Evolutionary conservation across 1,140 invertebrate species (phyloP).

Genomic region (Dendroctonus valens): DNA sequence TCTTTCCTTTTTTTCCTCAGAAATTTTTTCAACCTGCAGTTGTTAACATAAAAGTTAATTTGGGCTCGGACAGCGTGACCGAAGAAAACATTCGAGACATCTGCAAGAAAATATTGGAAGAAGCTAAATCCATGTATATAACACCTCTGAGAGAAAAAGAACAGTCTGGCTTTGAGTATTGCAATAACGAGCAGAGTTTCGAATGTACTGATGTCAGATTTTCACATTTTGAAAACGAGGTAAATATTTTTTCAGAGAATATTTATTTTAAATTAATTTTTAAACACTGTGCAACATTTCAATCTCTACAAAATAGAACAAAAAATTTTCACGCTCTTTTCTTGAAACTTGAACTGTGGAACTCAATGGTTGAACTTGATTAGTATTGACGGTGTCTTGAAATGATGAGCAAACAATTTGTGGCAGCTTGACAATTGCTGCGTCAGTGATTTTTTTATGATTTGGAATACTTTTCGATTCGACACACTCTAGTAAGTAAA

Average conservation of each 20-base stretch:
- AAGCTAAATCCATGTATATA: conserved; percentile 70
- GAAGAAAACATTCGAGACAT: conserved; percentile 74
- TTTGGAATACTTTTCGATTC: no score
- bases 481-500: no score
- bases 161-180: conserved; percentile 55
- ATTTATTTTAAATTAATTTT: not conserved
- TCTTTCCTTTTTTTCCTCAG: conserved; percentile 51
- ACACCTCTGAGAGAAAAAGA: conserved; percentile 45
- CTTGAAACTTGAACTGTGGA: not conserved
- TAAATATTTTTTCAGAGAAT: conserved; percentile 12
- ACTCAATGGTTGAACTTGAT: no score
- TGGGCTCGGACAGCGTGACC: conserved; percentile 69
- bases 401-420: no score
- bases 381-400: no score
- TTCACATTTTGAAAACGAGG: conserved; percentile 29
- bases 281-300: not conserved
- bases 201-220: conserved; percentile 36
- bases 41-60: conserved; percentile 73
- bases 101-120: conserved; percentile 75
- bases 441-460: no score
- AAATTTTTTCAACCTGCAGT: conserved; percentile 76
- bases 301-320: not conserved
- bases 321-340: not conserved
- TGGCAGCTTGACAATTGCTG: no score
- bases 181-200: conserved; percentile 52